Evolutionary conservation across 2,888 invertebrate genomes (phyloP).

Genomic region (Pelosia muscerda): DNA sequence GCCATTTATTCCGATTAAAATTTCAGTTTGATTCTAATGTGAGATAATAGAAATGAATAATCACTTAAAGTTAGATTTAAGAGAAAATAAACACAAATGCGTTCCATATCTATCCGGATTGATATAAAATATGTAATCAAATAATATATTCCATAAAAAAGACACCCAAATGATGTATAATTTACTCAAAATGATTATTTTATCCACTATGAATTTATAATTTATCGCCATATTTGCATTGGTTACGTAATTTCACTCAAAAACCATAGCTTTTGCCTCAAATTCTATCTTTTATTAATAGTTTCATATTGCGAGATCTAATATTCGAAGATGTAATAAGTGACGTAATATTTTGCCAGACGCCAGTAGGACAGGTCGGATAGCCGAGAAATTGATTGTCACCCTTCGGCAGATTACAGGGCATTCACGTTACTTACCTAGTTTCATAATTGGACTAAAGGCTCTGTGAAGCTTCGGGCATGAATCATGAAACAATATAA

Average conservation of each 20-base stretch:
- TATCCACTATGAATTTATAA: slow-evolving; percentile 22
- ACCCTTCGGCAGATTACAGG: slow-evolving; percentile 50
- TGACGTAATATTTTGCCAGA: slow-evolving; percentile 38
- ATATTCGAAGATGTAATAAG: slow-evolving; percentile 40
- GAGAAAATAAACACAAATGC: slow-evolving; percentile 4
- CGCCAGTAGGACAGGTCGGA: slow-evolving; percentile 40
- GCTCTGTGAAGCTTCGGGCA: neutral
- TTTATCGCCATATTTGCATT: slow-evolving; percentile 44
- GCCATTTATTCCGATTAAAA: neutral
- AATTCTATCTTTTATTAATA: slow-evolving; percentile 23
- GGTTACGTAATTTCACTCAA: slow-evolving; percentile 40
- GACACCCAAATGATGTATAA: slow-evolving; percentile 21
- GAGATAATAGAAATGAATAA: neutral
- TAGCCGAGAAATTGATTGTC: slow-evolving; percentile 49
- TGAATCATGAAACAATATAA: no score
- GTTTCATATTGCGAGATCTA: slow-evolving; percentile 24
- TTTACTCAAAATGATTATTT: slow-evolving; percentile 32
- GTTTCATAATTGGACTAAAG: slow-evolving; percentile 37
- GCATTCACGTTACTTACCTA: slow-evolving; percentile 34
- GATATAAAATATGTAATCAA: slow-evolving; percentile 11
- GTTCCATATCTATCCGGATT: neutral
- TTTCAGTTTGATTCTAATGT: neutral
- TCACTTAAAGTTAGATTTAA: neutral
- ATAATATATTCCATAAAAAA: slow-evolving; percentile 19
- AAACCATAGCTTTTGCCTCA: slow-evolving; percentile 28